phyloP scores from a whole-genome alignment of 2,113 vertebrate species.

The Hystrix brachyura region DNA sequence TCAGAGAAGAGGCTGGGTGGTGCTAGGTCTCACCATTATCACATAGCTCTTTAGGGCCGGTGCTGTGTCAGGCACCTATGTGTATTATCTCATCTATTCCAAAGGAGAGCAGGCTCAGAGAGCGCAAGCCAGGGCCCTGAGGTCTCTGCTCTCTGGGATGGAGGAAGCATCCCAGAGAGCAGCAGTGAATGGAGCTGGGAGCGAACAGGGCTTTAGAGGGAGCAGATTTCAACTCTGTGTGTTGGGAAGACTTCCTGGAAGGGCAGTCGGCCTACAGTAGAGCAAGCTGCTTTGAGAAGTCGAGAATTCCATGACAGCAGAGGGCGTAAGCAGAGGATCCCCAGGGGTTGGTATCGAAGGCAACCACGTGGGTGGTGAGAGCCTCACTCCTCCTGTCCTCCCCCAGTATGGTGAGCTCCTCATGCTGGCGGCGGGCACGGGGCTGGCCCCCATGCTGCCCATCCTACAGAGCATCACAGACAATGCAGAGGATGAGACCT shows the following conservation, averaged over 20 bases:
- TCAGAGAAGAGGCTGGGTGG: not conserved
- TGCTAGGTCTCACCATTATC: too few relatives aligned
- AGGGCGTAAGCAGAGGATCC: not conserved
- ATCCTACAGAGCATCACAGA: conserved; percentile 89
- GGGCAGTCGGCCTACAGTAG: not conserved
- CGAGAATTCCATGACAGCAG: not conserved
- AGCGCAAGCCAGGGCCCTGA: not conserved
- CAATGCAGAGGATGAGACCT: conserved; percentile 91
- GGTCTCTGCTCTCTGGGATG: not conserved
- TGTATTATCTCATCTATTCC: not conserved
- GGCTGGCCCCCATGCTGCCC: conserved; percentile 91
- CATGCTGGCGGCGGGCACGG: conserved; percentile 90
- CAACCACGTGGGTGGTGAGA: not conserved
- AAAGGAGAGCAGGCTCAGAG: not conserved
- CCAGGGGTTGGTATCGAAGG: not conserved
- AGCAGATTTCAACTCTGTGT: not conserved
- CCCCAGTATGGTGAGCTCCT: conserved; percentile 89
- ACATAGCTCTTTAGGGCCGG: not conserved
- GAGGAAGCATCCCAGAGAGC: not conserved
- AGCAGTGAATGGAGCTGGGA: not conserved
- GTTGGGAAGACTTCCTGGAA: not conserved
- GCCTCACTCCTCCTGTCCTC: rapidly evolving
- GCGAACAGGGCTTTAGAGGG: not conserved
- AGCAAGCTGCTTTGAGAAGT: not conserved
- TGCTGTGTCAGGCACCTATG: not conserved